Conservation (phyloP, 2,113 vertebrate species). For the Dunckerocampus dactyliophorus region DNA sequence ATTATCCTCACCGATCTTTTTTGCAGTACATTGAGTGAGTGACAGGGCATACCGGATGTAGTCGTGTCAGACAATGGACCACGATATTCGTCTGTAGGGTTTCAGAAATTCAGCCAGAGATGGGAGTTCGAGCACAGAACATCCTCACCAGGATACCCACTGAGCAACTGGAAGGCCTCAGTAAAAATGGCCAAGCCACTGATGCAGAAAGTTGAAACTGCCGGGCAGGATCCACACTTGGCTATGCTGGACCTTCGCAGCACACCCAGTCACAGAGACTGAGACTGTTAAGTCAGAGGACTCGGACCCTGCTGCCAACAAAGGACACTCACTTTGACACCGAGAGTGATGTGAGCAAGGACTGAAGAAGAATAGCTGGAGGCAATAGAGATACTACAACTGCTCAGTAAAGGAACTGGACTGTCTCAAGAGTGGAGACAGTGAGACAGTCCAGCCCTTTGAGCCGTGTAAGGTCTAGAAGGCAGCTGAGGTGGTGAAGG, state of each 20-base stretch:
- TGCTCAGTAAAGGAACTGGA: background rate
- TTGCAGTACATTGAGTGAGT: no score
- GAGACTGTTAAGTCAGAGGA: background rate
- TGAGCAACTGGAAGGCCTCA: slow-evolving; percentile 2
- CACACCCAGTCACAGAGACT: background rate
- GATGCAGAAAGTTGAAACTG: background rate
- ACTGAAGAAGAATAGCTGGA: background rate
- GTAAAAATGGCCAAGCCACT: background rate
- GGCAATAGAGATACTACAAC: background rate
- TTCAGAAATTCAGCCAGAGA: background rate
- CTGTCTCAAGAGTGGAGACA: background rate
- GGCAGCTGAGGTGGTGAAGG: no score
- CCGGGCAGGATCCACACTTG: slow-evolving; percentile 6
- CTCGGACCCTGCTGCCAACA: background rate
- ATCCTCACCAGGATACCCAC: background rate
- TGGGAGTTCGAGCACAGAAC: slow-evolving; percentile 8
- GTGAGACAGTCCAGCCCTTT: no score
- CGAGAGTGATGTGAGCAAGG: background rate
- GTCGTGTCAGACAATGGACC: background rate
- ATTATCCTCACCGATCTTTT: no score
- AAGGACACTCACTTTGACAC: background rate
- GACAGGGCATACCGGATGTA: background rate
- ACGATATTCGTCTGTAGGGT: background rate
- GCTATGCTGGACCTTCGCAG: no score
- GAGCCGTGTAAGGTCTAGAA: no score